Base-by-base conservation (phyloP, 2,888 invertebrate genomes). In the Oscheius myriophilus region DNA sequence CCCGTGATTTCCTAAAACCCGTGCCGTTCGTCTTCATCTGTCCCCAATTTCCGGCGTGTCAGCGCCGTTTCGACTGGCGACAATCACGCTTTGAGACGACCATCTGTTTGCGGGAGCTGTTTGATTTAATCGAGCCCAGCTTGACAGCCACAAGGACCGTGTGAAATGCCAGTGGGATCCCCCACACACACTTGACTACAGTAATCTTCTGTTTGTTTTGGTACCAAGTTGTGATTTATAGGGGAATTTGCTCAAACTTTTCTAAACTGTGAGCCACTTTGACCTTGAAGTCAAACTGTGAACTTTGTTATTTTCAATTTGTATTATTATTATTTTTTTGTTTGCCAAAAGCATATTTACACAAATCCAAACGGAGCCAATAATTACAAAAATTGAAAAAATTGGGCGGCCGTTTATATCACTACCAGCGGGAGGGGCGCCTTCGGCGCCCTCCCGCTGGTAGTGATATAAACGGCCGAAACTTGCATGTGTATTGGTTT, bases 91-190 rank as follows among this genome's bases (percentile, higher is more conserved):
- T n/a, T n/a, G n/a, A 33, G 61, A 49, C 26, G 49, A 21, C 23
- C 49, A 61, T 61, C 61, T 61, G 61, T 61, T 61, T 46, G 49
- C 26, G 33, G 49, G n/a, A 45, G 61, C 61, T 61, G 49, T 61
- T 61, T 61, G 61, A 46, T 49, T 49, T 61, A 61, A 61, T 61
- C 61, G 61, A 61, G 61, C 18, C 14, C 61, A 61, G 23, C 25
- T 61, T 61, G 61, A 61, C 61, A 61, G 61, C 21, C 41, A n/a
- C 33, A 41, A 57, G 33, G n/a, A 23, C 39, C n/a, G 23, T 14
- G 57, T 4, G 39, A n/a, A 25, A 42, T 33, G 33, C 33, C 33
- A 33, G 4, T 9, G 33, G n/a, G 33, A 6, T 33, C 33, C 3
- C 4, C 33, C 33, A 33, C 33, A 33, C 33, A 33, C 33, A 33